These are phyloP conservation scores for Phyllopteryx taeniolatus DNA, from an alignment of 2,113 vertebrate species.

Conservation along the genomic window DNA sequence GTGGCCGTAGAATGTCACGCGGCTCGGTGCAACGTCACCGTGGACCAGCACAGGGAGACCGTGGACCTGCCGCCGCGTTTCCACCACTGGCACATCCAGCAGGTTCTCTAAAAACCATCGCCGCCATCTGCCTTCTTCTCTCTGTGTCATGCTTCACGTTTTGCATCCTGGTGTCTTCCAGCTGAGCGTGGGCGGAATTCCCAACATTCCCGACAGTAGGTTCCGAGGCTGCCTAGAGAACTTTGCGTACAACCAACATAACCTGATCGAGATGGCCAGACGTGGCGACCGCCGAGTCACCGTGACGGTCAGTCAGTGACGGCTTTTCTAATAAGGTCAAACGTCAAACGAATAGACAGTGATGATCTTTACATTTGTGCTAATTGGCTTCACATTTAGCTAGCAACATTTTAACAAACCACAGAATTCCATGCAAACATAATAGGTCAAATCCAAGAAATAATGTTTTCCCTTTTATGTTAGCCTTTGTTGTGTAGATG, in stretches of 20 bases:
- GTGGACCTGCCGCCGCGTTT: slow-evolving; percentile 79
- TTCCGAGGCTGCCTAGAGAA: slow-evolving; percentile 95
- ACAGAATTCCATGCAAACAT: background rate
- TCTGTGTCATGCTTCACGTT: background rate
- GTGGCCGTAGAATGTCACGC: slow-evolving; percentile 77
- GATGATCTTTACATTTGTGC: background rate
- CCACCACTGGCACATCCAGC: slow-evolving; percentile 77
- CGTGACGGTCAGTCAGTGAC: slow-evolving; percentile 72
- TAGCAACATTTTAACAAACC: background rate
- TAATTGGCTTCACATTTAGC: slow-evolving; percentile 1
- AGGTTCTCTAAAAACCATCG: slow-evolving; percentile 72
- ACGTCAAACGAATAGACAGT: background rate
- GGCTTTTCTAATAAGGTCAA: background rate
- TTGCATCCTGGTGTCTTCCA: slow-evolving; percentile 44
- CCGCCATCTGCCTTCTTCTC: background rate
- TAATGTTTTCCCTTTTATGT: background rate
- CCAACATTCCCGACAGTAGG: slow-evolving; percentile 63
- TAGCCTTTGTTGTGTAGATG: background rate
- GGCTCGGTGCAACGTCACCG: slow-evolving; percentile 85
- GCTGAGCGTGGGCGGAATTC: slow-evolving; percentile 86
- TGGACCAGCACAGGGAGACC: slow-evolving; percentile 82
- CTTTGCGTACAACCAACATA: slow-evolving; percentile 81
- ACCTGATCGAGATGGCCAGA: slow-evolving; percentile 79
- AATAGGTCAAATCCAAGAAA: background rate
- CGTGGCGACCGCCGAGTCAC: slow-evolving; percentile 70